These are phyloP conservation scores for Anhinga rufa DNA, from an alignment of 2,113 vertebrate species.

Conservation along the genomic window DNA sequence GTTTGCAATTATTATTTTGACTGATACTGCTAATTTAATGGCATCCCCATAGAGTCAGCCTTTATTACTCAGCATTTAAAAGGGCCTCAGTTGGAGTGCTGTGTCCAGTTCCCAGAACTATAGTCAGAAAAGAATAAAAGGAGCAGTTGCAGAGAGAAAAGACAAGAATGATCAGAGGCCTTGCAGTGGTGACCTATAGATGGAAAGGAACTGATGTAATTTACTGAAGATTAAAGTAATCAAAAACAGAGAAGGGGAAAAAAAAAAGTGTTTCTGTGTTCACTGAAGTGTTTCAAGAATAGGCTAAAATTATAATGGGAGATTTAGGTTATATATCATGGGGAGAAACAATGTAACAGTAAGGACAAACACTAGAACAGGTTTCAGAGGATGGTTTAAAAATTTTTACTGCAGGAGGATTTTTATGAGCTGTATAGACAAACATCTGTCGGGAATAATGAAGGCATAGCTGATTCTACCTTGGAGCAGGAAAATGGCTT, in stretches of 20 bases:
- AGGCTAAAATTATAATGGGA: not conserved
- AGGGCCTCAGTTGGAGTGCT: not conserved
- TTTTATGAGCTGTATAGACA: not conserved
- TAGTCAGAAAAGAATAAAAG: not conserved
- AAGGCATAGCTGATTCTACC: not conserved
- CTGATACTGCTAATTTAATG: not conserved
- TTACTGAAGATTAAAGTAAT: not conserved
- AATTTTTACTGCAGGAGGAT: not conserved
- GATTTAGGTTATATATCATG: not conserved
- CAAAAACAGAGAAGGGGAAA: not conserved
- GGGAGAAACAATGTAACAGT: not conserved
- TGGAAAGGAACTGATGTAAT: not conserved
- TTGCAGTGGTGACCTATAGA: not conserved
- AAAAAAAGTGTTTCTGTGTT: not conserved
- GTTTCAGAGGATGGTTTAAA: not conserved
- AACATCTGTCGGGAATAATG: not conserved
- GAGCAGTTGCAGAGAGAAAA: not conserved
- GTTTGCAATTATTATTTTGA: not conserved
- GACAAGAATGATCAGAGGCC: not conserved
- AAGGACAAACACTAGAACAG: not conserved
- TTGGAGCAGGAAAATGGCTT: not conserved
- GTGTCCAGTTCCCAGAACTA: not conserved
- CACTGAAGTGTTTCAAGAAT: not conserved
- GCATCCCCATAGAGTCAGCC: not conserved
- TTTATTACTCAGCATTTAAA: not conserved